Conservation (phyloP, 2,113 vertebrate species). For the Xenus cinereus region DNA sequence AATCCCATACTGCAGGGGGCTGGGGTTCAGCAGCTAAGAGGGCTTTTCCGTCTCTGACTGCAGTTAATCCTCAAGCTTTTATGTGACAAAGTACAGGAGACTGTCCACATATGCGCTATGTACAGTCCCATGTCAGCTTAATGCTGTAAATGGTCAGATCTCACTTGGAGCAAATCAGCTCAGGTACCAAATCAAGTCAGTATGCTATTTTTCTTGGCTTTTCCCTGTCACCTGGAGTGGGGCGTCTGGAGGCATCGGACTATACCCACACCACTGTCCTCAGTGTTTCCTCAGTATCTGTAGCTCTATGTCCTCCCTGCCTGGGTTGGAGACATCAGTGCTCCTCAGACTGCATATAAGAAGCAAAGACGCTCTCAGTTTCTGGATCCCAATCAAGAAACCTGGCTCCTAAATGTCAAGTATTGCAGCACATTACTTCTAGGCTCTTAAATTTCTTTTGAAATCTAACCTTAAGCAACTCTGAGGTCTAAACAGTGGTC, state of each 20-base stretch:
- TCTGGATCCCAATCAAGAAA: neutral
- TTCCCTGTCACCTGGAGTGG: neutral
- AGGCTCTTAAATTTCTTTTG: neutral
- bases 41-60: neutral
- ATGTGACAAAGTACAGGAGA: neutral
- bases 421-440: neutral
- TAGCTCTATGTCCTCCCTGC: neutral
- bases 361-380: neutral
- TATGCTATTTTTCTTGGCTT: neutral
- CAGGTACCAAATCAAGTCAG: neutral
- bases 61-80: neutral
- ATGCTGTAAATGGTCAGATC: neutral
- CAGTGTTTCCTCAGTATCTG: neutral
- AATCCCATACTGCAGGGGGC: neutral
- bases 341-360: neutral
- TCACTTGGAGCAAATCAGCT: neutral
- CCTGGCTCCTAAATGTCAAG: neutral
- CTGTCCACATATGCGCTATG: neutral
- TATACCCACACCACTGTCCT: neutral
- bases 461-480: neutral
- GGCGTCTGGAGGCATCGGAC: neutral
- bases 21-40: neutral
- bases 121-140: neutral
- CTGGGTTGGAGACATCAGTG: neutral
- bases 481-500: neutral